Conservation (phyloP, 1,140 invertebrate species). For the Scaptomyza montana region DNA sequence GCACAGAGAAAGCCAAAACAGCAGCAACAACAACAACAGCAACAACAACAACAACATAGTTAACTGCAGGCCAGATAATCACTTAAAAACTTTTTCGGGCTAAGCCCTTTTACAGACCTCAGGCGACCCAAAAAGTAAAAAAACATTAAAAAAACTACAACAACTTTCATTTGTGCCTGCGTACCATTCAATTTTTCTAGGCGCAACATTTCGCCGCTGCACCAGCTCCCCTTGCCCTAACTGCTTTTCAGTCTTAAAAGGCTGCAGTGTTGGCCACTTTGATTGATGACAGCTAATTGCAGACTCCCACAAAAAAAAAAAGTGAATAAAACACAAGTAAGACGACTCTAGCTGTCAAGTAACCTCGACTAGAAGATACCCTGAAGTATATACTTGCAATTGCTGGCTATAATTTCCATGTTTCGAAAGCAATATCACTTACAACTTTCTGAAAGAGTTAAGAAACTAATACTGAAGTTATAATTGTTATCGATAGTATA, state of each 20-base stretch:
- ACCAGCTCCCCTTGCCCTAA: background rate
- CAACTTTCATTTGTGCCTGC: slow-evolving; percentile 68
- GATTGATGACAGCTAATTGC: slow-evolving; percentile 81
- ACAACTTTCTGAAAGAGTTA: no score
- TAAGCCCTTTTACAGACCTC: slow-evolving; percentile 71
- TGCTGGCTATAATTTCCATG: no score
- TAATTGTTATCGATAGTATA: no score
- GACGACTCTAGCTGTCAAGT: no score
- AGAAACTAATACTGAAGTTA: no score
- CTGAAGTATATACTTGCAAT: no score
- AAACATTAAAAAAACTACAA: slow-evolving; percentile 2
- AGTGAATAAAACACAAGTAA: no score
- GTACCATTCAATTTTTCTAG: slow-evolving; percentile 56
- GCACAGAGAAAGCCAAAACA: slow-evolving; percentile 74
- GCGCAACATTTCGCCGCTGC: slow-evolving; percentile 15
- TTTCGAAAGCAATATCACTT: no score
- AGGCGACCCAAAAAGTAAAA: slow-evolving; percentile 15
- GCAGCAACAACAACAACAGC: slow-evolving; percentile 23
- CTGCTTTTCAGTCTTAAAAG: background rate
- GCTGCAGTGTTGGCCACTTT: slow-evolving; percentile 69
- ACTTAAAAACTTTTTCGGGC: slow-evolving; percentile 67
- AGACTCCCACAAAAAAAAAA: slow-evolving; percentile 21
- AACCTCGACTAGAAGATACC: no score
- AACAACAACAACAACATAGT: slow-evolving; percentile 26
- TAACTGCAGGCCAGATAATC: slow-evolving; percentile 67